Percentiles rank a stretch among this genome's conserved stretches.
Evolutionary conservation across 2,888 invertebrate genomes (phyloP).

Genomic region (Trissoscelio sp.): DNA sequence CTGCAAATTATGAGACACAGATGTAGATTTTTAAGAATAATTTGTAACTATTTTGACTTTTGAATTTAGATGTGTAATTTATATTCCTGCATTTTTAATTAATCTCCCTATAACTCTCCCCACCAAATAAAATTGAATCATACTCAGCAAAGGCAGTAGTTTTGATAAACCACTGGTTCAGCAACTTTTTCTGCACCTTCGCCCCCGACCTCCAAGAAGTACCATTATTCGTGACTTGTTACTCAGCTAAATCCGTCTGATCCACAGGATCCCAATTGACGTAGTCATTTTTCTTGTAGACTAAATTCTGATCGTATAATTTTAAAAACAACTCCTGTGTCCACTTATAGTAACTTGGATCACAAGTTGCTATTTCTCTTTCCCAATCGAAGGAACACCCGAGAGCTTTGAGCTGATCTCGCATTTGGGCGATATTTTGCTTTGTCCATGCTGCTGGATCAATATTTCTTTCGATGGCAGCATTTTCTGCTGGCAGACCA

Average conservation of each 20-base stretch:
- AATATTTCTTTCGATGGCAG: constrained; percentile 93
- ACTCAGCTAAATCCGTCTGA: constrained; percentile 98
- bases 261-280: constrained; percentile 99
- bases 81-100: neutral
- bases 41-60: neutral
- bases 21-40: neutral
- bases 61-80: neutral
- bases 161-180: constrained; percentile 97
- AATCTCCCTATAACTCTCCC: too few species aligned
- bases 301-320: constrained; percentile 92
- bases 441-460: constrained; percentile 95
- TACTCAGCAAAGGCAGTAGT: constrained; percentile 86
- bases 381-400: constrained; percentile 97
- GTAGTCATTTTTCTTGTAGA: constrained; percentile 93
- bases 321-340: constrained; percentile 97
- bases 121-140: neutral
- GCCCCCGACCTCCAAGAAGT: constrained; percentile 98
- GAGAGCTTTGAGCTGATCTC: constrained; percentile 89
- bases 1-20: constrained; percentile 73
- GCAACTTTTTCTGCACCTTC: constrained; percentile 92
- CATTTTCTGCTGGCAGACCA: constrained; percentile 99
- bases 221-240: constrained; percentile 97
- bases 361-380: constrained; percentile 94
- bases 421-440: constrained; percentile 93
- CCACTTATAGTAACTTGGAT: constrained; percentile 96